Evolutionary conservation across 2,888 invertebrate genomes (phyloP).

Genomic region (Clitarchus hookeri): DNA sequence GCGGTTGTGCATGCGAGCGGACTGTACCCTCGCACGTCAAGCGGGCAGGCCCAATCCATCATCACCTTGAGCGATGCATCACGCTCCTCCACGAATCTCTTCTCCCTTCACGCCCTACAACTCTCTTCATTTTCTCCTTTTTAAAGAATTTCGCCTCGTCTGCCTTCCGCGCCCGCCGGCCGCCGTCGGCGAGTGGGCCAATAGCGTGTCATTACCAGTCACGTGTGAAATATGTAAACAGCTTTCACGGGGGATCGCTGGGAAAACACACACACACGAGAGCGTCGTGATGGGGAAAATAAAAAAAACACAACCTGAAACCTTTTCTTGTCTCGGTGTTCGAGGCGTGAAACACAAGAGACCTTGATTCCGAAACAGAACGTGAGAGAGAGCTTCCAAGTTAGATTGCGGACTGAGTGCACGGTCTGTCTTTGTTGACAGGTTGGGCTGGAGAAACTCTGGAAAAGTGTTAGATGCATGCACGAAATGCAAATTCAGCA

Average conservation of each 20-base stretch:
- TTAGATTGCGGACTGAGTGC: too few species aligned
- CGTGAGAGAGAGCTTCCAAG: too few species aligned
- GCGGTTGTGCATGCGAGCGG: background rate
- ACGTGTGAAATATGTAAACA: conserved; percentile 10
- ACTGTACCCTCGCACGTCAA: background rate
- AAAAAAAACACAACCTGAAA: background rate
- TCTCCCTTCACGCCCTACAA: too few species aligned
- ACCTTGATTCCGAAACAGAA: background rate
- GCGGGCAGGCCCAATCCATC: background rate
- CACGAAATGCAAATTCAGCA: too few species aligned
- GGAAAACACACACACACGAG: background rate
- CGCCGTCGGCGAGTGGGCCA: background rate
- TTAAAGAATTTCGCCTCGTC: too few species aligned
- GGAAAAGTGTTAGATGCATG: too few species aligned
- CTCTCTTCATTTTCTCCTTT: too few species aligned
- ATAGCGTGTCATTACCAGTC: background rate
- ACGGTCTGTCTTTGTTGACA: too few species aligned
- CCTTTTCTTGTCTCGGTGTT: background rate
- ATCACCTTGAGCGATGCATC: conserved; percentile 7
- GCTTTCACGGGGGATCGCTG: background rate
- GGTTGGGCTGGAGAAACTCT: too few species aligned
- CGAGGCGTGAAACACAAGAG: background rate
- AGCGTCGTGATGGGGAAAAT: background rate
- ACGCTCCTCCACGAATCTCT: background rate
- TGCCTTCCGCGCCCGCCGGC: too few species aligned